Evolutionary conservation across 1,140 invertebrate genomes (phyloP), one percentile per base, ranked within the genome.

Genomic region (Calycopis cecrops): DNA sequence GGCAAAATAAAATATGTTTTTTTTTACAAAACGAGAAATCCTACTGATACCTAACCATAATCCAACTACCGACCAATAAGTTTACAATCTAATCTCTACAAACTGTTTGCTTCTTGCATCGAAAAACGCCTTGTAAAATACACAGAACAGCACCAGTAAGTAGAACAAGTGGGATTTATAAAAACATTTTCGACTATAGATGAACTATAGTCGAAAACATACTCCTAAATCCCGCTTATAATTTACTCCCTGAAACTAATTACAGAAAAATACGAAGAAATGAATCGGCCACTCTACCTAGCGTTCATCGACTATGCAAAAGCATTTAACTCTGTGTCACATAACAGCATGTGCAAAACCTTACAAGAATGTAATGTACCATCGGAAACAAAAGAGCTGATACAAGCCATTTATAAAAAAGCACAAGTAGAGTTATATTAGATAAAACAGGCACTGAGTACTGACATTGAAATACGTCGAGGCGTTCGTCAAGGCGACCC

Each of bases 241-340:
- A 57, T 53, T n/a, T 21, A 52, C 44, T 34, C 44, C 1, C 28
- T 59, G 48, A 34, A 59, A 9, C 9, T 12, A 33, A 38, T 52
- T 14, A 48, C 52, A 52, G 56, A 58, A 16, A 52, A 52, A 58
- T 48, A 58, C 35, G 4, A 12, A 40, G 56, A 58, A 42, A 14
- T 21, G 0, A 18, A 59, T 12, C 9, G 34, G 7, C 51, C 42
- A 9, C 48, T 59, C 18, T 59, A 59, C 18, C 12, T 59, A 14
- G 57, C 57, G 0, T 59, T 47, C 10, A 34, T 59, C 9, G 44
- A 59, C n/a, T 53, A 59, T 18, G 51, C 57, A 7, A 53, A 59
- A 35, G 51, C 57, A 11, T 59, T 59, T 12, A 44, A 59, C 17
- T 54, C 51, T 34, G 49, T 59, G 18, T 55, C 54, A 7, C 54